A percentile compares a stretch with the other conserved stretches of the same genome.
Conservation (phyloP, 2,797 vertebrate genomes). For the Megaceryle alcyon region DNA sequence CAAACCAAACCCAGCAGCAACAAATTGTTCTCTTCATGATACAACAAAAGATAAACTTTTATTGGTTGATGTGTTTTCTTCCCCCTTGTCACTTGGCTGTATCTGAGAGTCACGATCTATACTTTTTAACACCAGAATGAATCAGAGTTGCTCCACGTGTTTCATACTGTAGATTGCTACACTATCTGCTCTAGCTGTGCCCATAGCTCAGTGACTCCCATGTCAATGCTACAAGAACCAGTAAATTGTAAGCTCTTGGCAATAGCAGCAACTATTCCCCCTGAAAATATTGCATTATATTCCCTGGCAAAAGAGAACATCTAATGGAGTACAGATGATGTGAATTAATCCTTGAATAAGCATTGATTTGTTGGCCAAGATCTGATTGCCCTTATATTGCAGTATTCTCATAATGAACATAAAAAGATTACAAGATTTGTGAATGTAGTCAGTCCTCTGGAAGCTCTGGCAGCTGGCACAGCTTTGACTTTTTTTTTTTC, state of each 20-base stretch:
- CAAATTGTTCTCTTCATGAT: constrained; percentile 7
- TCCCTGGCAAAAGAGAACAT: constrained; percentile 60
- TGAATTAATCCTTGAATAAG: constrained; percentile 72
- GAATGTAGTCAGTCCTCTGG: constrained; percentile 65
- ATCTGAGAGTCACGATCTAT: constrained; percentile 16
- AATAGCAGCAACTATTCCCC: constrained; percentile 14
- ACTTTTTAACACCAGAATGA: constrained; percentile 56
- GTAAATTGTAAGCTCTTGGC: constrained; percentile 66
- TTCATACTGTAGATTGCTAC: constrained; percentile 16
- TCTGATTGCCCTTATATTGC: constrained; percentile 31
- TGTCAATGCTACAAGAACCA: constrained; percentile 52
- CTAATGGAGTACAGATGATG: constrained; percentile 74
- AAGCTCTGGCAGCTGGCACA: constrained; percentile 57
- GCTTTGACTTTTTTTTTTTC: background rate
- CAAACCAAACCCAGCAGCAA: background rate
- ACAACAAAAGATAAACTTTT: background rate
- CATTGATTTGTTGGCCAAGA: constrained; percentile 67
- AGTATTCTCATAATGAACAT: constrained; percentile 66
- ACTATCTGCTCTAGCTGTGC: constrained; percentile 33
- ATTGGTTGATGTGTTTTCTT: constrained; percentile 16
- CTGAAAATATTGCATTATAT: constrained; percentile 72
- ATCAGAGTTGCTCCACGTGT: constrained; percentile 59
- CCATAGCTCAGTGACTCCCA: constrained; percentile 51
- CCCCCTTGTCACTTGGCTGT: constrained; percentile 44
- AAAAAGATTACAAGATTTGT: constrained; percentile 68